Evolutionary conservation across 1,140 invertebrate species (phyloP).

Genomic region (Meteorus sp.): DNA sequence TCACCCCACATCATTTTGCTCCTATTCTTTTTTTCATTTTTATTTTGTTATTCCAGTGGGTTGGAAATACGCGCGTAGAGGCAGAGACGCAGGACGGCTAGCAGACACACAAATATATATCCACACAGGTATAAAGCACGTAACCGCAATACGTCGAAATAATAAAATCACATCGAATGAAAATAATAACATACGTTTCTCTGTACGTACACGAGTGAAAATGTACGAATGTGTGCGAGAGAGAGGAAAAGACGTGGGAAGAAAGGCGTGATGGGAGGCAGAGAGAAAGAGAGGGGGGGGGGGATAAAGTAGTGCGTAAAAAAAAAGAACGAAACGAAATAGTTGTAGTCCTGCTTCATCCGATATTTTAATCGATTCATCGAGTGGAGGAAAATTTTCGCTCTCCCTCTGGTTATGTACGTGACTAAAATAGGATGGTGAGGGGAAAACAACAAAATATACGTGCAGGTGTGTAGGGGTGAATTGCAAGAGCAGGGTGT

Average conservation of each 20-base stretch:
- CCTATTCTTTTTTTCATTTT: background rate
- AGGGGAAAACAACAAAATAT: no score
- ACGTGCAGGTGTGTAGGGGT: no score
- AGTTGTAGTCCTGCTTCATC: constrained; percentile 1
- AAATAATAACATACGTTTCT: constrained; percentile 23
- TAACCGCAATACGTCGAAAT: constrained; percentile 27
- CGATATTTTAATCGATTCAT: constrained; percentile 28
- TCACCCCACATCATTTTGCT: constrained; percentile 3
- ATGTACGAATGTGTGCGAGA: background rate
- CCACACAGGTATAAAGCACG: constrained; percentile 2
- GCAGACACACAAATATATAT: constrained; percentile 1
- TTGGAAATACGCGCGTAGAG: constrained; percentile 15
- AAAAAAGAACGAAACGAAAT: no score
- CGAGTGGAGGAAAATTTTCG: background rate
- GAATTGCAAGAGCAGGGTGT: no score
- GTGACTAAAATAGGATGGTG: no score
- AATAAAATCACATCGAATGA: constrained; percentile 25
- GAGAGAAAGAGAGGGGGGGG: no score
- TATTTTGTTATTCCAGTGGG: constrained; percentile 18
- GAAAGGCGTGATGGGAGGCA: background rate
- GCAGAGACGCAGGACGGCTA: no score
- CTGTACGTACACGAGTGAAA: background rate
- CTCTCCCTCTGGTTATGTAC: background rate
- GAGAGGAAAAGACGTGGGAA: background rate
- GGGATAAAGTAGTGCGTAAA: no score